Conservation (phyloP, 2,888 invertebrate genomes). For the Thereva nobilitata region DNA sequence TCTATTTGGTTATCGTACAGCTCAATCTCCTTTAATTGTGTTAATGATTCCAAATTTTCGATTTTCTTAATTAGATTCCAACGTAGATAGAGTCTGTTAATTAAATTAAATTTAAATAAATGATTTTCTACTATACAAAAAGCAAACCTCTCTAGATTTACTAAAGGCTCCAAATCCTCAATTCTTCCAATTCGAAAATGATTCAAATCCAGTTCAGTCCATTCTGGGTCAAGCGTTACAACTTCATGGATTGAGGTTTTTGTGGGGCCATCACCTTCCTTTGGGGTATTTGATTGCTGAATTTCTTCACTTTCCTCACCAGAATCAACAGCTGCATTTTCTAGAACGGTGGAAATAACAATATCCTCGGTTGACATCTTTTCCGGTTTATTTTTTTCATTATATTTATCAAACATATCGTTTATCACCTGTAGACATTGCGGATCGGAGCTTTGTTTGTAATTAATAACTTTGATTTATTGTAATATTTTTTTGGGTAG, state of each 20-base stretch:
- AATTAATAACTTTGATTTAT: no score
- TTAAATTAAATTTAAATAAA: background rate
- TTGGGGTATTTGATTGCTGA: background rate
- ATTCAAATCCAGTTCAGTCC: slow-evolving; percentile 75
- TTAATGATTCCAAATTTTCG: slow-evolving; percentile 79
- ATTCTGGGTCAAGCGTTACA: slow-evolving; percentile 54
- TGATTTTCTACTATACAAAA: background rate
- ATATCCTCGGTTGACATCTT: background rate
- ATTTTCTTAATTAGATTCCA: slow-evolving; percentile 97
- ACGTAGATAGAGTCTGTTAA: slow-evolving; percentile 73
- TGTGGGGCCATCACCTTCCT: slow-evolving; percentile 35
- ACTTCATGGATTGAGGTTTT: slow-evolving; percentile 52
- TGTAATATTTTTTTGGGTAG: background rate
- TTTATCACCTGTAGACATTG: background rate
- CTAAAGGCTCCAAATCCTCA: slow-evolving; percentile 79
- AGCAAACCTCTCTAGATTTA: slow-evolving; percentile 67
- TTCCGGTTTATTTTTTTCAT: background rate
- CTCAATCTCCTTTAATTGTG: slow-evolving; percentile 83
- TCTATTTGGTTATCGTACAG: slow-evolving; percentile 97
- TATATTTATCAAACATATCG: background rate
- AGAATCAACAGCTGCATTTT: background rate
- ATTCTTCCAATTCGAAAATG: slow-evolving; percentile 85
- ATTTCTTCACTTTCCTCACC: background rate
- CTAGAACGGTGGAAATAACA: background rate
- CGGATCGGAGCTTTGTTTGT: background rate